Percentiles rank a stretch among this genome's conserved stretches.
These are phyloP conservation scores for Labeo calbasu DNA, from an alignment of 2,797 vertebrate genomes.

Conservation along the genomic window DNA sequence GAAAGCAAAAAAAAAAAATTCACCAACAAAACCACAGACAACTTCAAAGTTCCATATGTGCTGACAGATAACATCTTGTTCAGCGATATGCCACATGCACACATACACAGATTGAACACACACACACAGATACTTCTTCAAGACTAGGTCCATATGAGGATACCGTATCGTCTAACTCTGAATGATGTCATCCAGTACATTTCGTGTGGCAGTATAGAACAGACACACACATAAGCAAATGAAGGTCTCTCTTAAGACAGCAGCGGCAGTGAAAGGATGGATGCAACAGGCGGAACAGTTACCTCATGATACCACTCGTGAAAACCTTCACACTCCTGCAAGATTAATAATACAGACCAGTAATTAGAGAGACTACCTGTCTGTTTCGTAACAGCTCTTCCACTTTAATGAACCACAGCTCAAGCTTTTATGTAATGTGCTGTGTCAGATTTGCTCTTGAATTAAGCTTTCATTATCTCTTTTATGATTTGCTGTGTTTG, in stretches of 20 bases:
- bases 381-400: not conserved
- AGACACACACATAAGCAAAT: constrained; percentile 28
- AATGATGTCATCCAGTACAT: constrained; percentile 19
- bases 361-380: constrained; percentile 38
- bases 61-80: constrained; percentile 49
- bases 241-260: constrained; percentile 17
- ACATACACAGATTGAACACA: constrained; percentile 31
- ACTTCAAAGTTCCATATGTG: constrained; percentile 45
- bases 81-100: constrained; percentile 41
- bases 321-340: constrained; percentile 66
- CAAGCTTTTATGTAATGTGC: not conserved
- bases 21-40: constrained; percentile 55
- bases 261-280: constrained; percentile 45
- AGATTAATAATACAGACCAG: constrained; percentile 53
- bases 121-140: constrained; percentile 19
- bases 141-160: constrained; percentile 5
- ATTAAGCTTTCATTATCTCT: not conserved
- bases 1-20: constrained; percentile 33
- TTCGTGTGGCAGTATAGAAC: not conserved
- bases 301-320: constrained; percentile 87
- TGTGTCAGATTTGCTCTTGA: not conserved
- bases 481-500: not conserved
- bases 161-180: constrained; percentile 6
- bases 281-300: constrained; percentile 42
- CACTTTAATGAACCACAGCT: not conserved